Percentiles rank a stretch among this genome's conserved stretches.
These are phyloP conservation scores for Tangara arthus DNA, from an alignment of 2,797 vertebrate species.

Conservation along the genomic window DNA sequence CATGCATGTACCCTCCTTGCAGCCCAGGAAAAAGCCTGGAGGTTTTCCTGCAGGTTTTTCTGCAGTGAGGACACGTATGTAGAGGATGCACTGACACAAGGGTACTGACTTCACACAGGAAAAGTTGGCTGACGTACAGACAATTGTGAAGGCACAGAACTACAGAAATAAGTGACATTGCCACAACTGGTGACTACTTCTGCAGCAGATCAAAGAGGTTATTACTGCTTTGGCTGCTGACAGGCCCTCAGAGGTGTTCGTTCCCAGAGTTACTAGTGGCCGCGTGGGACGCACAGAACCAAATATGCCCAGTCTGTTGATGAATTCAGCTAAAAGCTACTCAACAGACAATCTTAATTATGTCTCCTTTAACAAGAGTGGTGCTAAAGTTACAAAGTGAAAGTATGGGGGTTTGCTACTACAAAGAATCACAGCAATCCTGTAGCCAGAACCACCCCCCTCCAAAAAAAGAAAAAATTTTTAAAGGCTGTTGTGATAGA, in stretches of 20 bases:
- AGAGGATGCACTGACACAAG: background rate
- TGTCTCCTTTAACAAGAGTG: background rate
- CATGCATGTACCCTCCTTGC: background rate
- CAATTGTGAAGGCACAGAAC: background rate
- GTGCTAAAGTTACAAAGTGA: background rate
- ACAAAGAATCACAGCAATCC: background rate
- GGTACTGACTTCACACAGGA: background rate
- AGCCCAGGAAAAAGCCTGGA: background rate
- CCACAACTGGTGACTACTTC: background rate
- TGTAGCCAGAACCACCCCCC: fast-evolving
- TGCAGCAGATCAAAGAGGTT: background rate
- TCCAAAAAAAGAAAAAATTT: background rate
- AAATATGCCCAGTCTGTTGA: background rate
- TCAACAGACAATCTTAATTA: background rate
- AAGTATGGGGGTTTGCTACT: background rate
- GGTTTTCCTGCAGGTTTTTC: background rate
- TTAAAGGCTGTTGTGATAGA: background rate
- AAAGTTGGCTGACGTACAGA: background rate
- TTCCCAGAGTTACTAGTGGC: background rate
- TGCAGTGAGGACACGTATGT: background rate
- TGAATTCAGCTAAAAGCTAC: background rate
- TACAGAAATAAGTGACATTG: background rate
- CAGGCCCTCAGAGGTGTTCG: background rate
- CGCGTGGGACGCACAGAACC: background rate
- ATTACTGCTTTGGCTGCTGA: background rate